Conservation (phyloP, 2,797 vertebrate genomes). For the Darevskia nairensis region DNA sequence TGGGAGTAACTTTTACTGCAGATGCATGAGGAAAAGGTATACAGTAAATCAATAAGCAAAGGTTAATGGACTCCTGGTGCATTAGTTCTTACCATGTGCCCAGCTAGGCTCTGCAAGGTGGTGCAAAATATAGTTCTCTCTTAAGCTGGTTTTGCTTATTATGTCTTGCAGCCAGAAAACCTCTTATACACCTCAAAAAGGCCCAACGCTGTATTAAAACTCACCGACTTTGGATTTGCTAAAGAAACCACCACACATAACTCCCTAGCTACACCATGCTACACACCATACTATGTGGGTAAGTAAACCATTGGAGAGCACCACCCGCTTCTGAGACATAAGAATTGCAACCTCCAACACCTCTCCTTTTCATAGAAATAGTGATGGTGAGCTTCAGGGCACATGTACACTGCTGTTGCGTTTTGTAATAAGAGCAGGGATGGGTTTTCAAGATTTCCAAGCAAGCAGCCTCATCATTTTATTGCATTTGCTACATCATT, state of each 20-base stretch:
- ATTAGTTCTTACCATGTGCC: neutral
- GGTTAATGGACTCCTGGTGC: neutral
- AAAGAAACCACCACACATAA: conserved; percentile 98
- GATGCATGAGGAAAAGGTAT: neutral
- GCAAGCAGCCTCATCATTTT: neutral
- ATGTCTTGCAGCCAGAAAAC: conserved; percentile 90
- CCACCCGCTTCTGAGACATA: neutral
- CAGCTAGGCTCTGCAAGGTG: neutral
- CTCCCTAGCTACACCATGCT: conserved; percentile 96
- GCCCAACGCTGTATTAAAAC: conserved; percentile 90
- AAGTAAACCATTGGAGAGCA: conserved; percentile 80
- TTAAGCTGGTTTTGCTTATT: conserved; percentile 15
- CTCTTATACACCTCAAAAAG: conserved; percentile 93
- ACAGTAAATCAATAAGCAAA: neutral
- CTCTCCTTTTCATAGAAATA: neutral
- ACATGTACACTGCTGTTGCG: neutral
- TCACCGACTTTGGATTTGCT: conserved; percentile 98
- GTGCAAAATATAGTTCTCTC: neutral
- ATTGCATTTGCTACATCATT: too few relatives aligned
- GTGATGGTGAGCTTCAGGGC: neutral
- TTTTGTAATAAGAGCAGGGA: neutral
- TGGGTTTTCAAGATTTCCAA: neutral
- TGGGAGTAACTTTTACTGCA: neutral
- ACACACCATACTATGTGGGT: conserved; percentile 99
- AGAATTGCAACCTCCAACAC: neutral